Conservation (phyloP, 2,797 vertebrate genomes). For the Artibeus lituratus region DNA sequence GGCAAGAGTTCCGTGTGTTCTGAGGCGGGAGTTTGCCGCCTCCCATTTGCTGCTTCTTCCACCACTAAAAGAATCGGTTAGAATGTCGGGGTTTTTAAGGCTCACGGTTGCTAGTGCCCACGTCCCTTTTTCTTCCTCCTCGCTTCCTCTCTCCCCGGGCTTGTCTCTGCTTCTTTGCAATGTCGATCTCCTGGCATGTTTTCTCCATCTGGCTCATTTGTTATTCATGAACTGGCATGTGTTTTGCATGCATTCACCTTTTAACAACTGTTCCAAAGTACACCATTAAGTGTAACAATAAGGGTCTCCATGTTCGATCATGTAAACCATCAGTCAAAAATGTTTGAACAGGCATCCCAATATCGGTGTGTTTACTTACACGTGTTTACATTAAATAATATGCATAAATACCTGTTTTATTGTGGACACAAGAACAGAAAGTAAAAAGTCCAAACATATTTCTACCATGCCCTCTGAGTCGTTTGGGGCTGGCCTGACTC, state of each 20-base stretch:
- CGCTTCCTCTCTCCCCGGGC: not conserved
- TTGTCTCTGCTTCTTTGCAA: not conserved
- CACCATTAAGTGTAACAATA: not conserved
- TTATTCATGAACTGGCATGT: conserved; percentile 59
- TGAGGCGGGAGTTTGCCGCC: not conserved
- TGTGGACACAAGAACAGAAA: not conserved
- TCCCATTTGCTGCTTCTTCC: not conserved
- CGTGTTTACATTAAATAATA: not conserved
- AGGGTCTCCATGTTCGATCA: not conserved
- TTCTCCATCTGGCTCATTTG: conserved; percentile 63
- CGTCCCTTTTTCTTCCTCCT: not conserved
- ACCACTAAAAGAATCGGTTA: not conserved
- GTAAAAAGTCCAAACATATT: not conserved
- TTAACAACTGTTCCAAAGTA: conserved; percentile 25
- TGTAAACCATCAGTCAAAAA: not conserved
- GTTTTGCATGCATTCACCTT: conserved; percentile 46
- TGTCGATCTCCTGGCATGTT: conserved; percentile 32
- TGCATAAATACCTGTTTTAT: not conserved
- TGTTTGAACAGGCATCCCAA: not conserved
- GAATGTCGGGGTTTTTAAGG: not conserved
- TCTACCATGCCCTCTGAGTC: not conserved
- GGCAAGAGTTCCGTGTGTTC: not conserved
- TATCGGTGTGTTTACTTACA: not conserved
- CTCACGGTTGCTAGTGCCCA: not conserved
- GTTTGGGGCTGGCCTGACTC: not conserved